Percentiles rank a stretch among this genome's conserved stretches.
Evolutionary conservation across 1,140 invertebrate species (phyloP).

Genomic region (Pissodes strobi): DNA sequence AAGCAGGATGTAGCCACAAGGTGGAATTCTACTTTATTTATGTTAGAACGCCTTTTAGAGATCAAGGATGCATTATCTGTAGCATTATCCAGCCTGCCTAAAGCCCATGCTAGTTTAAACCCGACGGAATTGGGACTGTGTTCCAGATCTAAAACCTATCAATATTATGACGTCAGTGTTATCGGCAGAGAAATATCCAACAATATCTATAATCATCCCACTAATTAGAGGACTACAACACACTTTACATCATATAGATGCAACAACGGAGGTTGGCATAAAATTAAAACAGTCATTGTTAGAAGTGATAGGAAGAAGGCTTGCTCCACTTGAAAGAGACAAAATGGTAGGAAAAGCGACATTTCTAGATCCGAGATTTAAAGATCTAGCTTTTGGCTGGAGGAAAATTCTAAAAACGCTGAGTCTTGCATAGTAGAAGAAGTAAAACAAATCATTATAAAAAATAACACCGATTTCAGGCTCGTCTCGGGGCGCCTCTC

Average conservation of each 20-base stretch:
- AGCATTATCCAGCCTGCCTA: not conserved
- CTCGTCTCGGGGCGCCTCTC: no score
- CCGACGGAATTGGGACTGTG: conserved; percentile 22
- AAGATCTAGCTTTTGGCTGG: conserved; percentile 45
- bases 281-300: conserved; percentile 8
- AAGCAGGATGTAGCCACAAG: conserved; percentile 48
- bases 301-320: conserved; percentile 14
- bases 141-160: conserved; percentile 23
- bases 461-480: not conserved
- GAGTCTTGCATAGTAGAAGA: conserved; percentile 44
- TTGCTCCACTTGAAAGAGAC: conserved; percentile 39
- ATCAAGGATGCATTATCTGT: conserved; percentile 37
- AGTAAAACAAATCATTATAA: conserved; percentile 19
- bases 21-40: conserved; percentile 51
- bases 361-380: conserved; percentile 49
- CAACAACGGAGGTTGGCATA: not conserved
- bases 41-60: conserved; percentile 43
- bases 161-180: conserved; percentile 29
- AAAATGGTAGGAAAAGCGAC: conserved; percentile 45
- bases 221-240: conserved; percentile 45
- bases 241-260: conserved; percentile 36
- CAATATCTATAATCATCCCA: conserved; percentile 45
- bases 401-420: conserved; percentile 44
- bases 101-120: conserved; percentile 23
- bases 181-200: conserved; percentile 46